Base-by-base conservation (phyloP, 2,113 vertebrate species). In the Cathartes aura region DNA sequence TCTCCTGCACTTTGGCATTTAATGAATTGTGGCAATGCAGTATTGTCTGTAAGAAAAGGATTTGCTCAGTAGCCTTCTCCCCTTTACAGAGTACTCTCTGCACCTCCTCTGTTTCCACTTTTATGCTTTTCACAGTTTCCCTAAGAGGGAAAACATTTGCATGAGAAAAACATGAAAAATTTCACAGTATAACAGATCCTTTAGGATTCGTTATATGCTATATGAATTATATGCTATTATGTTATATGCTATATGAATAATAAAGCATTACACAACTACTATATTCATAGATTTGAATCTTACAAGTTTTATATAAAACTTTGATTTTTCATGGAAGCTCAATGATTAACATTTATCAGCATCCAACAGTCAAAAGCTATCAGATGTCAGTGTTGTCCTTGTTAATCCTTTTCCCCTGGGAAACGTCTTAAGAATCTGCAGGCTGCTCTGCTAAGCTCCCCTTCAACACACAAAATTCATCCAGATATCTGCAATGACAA, bases 291-390 rank as follows among this genome's bases (percentile, higher is more conserved):
- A 82, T 55, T 73, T 70, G 19, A 19, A 72, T 76, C 43, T 80
- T 56, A 0, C 4, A 91, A 53, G 36, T 76, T 95, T 59, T 79
- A 58, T 14, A 76, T 24, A 76, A 82, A 95, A 75, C 22, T 67
- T 87, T 16, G 15, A 76, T 75, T 94, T 91, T 86, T 89, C 38
- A 88, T 48, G 74, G 58, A 94, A 95, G 19, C 29, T 81, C 63
- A 81, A 15, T 71, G 73, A 86, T 74, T 89, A 94, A 89, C 43
- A 63, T 93, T 89, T 86, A 94, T 94, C 86, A 81, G 67, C 82
- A 50, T 88, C 75, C 82, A 92, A 50, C 85, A 97, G 90, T 85
- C 92, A 95, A 90, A 97, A 95, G 50, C 80, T 86, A 93, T 96
- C 59, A 93, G 64, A 90, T 87, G 82, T 97, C 94, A 87, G 50